Conservation (phyloP, 1,140 invertebrate genomes). For the Ectropis grisescens region DNA sequence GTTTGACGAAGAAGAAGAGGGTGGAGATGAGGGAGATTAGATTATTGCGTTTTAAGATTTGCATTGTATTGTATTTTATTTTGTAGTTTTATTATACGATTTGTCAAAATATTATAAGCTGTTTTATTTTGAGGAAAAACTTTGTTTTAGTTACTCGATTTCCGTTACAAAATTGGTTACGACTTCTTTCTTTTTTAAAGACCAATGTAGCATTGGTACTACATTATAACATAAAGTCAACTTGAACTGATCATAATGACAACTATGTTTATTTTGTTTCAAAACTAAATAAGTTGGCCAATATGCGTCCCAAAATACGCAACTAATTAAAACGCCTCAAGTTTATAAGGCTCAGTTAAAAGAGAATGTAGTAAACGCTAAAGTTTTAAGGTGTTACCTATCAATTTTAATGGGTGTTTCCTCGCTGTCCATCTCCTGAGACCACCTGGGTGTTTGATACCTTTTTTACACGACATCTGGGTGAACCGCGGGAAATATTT, state of each 20-base stretch:
- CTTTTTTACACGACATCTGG: too few species aligned
- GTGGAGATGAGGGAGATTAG: conserved; percentile 72
- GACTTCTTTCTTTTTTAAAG: neutral
- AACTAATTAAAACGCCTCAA: too few species aligned
- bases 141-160: neutral
- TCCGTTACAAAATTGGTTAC: neutral
- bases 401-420: too few species aligned
- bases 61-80: conserved; percentile 30
- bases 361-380: too few species aligned
- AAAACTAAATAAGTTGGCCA: too few species aligned
- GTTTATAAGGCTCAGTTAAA: too few species aligned
- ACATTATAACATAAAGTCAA: neutral
- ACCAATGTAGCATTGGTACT: neutral
- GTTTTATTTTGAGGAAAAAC: neutral
- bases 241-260: neutral
- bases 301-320: too few species aligned
- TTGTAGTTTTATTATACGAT: conserved; percentile 11
- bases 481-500: too few species aligned
- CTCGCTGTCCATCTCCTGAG: too few species aligned
- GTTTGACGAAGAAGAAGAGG: conserved; percentile 83
- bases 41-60: conserved; percentile 33
- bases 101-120: neutral
- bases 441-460: too few species aligned
- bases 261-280: neutral
- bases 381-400: too few species aligned